Evolutionary conservation across 2,888 invertebrate species (phyloP), one percentile per base, ranked within the genome.

Genomic region (Caenorhabditis sp.): DNA sequence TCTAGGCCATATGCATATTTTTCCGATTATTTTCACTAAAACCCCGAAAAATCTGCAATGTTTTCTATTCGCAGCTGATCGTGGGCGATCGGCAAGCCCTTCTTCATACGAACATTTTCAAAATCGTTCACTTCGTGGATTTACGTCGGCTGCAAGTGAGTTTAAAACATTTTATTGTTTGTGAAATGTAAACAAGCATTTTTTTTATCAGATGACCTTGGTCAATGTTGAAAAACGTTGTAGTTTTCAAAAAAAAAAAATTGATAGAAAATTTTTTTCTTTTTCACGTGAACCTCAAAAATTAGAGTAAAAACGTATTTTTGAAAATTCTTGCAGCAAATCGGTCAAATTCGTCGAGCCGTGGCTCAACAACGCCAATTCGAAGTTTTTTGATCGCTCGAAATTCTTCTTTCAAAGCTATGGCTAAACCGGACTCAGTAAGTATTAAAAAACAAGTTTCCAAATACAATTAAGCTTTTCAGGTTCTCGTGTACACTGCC

Each of bases 401-500:
- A 53, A 52, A 64, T 72, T 53, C 59, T 67, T 8, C 58, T 60
- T 27, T 65, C 63, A 8, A 59, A 58, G 61, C 68, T 17, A 73
- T 73, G 73, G 49, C 66, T 8, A 73, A 73, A 60, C 73, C 65
- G 20, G 64, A 68, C 25, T 77, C 82, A 17, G 82, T 83, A 43
- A 73, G 67, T 69, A 56, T 38, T 36, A 59, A 31, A 59, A 10
- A 59, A 20, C 4, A 59, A 63, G 38, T 26, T 36, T 49, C 31
- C 10, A 31, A 31, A 31, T 10, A 31, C 31, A 31, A 7, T 7
- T n/a, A n/a, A n/a, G n/a, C 10, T 31, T 31, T 31, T 31, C 65
- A 85, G 83, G 72, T 85, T 49, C 71, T 86, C 20, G 83, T 86
- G 10, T 86, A 85, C 67, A 83, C 85, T 1, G 85, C 79, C 25